Evolutionary conservation across 2,113 vertebrate genomes (phyloP).

Genomic region (Salvelinus namaycush): DNA sequence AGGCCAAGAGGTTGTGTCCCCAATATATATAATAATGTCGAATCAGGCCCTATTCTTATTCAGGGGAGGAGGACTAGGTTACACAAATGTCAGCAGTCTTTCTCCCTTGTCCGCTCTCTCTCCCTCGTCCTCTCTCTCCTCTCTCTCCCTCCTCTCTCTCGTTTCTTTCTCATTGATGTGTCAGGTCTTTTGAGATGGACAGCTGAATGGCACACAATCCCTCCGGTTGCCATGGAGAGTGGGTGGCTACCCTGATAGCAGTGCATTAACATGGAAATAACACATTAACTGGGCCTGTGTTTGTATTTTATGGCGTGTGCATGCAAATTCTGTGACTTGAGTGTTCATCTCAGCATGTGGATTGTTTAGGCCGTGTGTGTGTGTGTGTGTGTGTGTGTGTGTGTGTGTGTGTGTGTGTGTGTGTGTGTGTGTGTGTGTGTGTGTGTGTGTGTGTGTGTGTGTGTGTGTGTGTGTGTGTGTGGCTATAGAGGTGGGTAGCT

Average conservation of each 20-base stretch:
- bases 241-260: conserved; percentile 42
- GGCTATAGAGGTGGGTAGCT: no score
- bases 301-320: conserved; percentile 68
- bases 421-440: no score
- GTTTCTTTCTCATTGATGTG: conserved; percentile 36
- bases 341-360: no score
- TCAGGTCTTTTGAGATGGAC: conserved; percentile 46
- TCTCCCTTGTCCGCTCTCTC: conserved; percentile 1
- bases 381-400: background rate
- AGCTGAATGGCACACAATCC: conserved; percentile 83
- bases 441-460: no score
- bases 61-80: conserved; percentile 73
- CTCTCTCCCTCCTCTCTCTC: conserved; percentile 15
- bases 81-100: conserved; percentile 68
- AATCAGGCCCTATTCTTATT: conserved; percentile 81
- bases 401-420: background rate
- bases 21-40: conserved; percentile 75
- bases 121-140: conserved; percentile 11
- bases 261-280: conserved; percentile 86
- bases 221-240: conserved; percentile 71
- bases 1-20: conserved; percentile 74
- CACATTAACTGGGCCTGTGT: conserved; percentile 67
- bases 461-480: no score
- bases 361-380: no score
- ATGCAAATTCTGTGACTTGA: conserved; percentile 8